Conservation (phyloP, 2,113 vertebrate genomes). For the Campylomormyrus tamandua region DNA sequence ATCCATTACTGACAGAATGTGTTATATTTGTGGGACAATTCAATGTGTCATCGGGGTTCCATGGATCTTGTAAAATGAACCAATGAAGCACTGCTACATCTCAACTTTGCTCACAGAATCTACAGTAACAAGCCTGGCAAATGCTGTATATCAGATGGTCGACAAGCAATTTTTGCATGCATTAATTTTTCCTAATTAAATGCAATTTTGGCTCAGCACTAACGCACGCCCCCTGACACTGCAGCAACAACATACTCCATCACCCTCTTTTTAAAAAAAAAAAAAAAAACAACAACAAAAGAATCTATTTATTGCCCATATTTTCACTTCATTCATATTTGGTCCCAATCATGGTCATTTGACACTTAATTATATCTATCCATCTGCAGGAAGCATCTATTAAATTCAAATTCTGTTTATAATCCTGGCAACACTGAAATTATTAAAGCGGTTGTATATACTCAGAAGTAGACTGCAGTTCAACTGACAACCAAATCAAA, state of each 20-base stretch:
- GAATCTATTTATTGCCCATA: not conserved
- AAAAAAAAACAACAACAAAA: not conserved
- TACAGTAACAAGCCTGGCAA: not conserved
- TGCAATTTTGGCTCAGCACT: not conserved
- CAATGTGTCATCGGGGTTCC: not conserved
- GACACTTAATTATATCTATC: not conserved
- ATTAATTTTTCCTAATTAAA: not conserved
- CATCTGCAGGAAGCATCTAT: not conserved
- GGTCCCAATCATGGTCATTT: not conserved
- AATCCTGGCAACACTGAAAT: not conserved
- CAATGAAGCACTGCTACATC: not conserved
- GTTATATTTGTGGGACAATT: not conserved
- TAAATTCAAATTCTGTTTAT: not conserved
- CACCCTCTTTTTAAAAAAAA: not conserved
- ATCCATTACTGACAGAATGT: not conserved
- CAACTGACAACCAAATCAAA: not conserved
- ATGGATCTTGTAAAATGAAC: not conserved
- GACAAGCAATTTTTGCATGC: not conserved
- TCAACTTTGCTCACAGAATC: not conserved
- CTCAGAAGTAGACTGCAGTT: not conserved
- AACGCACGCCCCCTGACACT: not conserved
- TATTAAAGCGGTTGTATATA: not conserved
- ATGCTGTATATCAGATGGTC: not conserved
- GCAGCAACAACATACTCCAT: not conserved
- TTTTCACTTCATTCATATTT: not conserved